A percentile compares a stretch with the other conserved stretches of the same genome.
phyloP scores from a whole-genome alignment of 2,888 invertebrate species.

The Omphaloscelis lunosa region DNA sequence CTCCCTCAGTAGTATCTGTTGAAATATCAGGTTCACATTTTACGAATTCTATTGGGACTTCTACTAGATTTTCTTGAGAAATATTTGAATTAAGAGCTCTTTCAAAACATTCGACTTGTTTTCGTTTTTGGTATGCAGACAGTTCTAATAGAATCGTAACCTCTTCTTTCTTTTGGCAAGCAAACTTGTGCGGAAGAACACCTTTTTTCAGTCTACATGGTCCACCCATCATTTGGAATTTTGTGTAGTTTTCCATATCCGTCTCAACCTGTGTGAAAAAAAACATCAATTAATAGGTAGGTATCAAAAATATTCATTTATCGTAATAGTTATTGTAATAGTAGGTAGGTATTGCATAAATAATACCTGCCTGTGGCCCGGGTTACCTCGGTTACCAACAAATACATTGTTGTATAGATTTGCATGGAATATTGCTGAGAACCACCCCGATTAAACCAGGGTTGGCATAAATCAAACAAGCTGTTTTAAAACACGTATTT shows the following conservation, averaged over 20 bases:
- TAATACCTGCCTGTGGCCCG: not conserved
- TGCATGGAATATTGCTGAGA: not conserved
- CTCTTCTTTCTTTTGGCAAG: constrained; percentile 31
- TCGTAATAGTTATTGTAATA: not conserved
- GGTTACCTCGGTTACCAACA: not conserved
- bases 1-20: not conserved
- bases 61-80: constrained; percentile 21
- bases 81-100: constrained; percentile 28
- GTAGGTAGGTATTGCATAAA: not conserved
- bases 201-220: constrained; percentile 26
- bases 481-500: too few species aligned
- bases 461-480: too few species aligned
- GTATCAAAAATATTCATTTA: not conserved
- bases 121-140: constrained; percentile 31
- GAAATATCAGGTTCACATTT: constrained; percentile 39
- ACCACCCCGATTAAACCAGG: not conserved
- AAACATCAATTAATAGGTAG: constrained; percentile 4
- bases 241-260: constrained; percentile 25
- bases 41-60: constrained; percentile 39
- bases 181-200: constrained; percentile 43
- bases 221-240: constrained; percentile 16
- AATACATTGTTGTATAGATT: not conserved
- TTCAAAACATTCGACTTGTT: constrained; percentile 29
- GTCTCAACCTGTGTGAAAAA: constrained; percentile 28
- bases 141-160: constrained; percentile 28